Conservation (phyloP, 2,888 invertebrate species). For the Drosophila differens region DNA sequence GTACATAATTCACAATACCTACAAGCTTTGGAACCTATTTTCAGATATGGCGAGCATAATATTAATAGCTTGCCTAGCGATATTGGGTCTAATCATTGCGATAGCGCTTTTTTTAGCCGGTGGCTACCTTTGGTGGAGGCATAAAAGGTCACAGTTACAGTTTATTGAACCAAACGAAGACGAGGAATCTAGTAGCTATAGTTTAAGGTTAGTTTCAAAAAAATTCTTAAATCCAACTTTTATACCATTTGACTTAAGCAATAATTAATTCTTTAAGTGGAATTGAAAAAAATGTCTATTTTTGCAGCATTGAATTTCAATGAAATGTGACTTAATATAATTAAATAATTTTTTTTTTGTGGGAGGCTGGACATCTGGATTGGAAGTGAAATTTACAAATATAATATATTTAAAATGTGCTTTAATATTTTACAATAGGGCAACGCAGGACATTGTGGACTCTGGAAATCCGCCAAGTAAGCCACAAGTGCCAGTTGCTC, state of each 20-base stretch:
- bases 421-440: slow-evolving; percentile 38
- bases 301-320: neutral
- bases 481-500: slow-evolving; percentile 63
- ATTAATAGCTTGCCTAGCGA: slow-evolving; percentile 84
- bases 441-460: slow-evolving; percentile 83
- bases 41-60: slow-evolving; percentile 84
- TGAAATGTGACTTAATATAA: neutral
- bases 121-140: slow-evolving; percentile 85
- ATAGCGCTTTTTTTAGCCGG: slow-evolving; percentile 84
- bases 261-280: neutral
- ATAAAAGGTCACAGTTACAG: slow-evolving; percentile 85
- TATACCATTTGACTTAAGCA: neutral
- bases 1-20: neutral
- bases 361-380: neutral
- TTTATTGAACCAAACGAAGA: slow-evolving; percentile 85
- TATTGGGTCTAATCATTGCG: slow-evolving; percentile 84
- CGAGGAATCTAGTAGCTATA: slow-evolving; percentile 84
- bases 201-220: slow-evolving; percentile 80
- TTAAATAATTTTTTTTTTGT: neutral
- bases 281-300: neutral
- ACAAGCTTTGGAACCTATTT: neutral
- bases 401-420: neutral
- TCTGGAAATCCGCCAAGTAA: slow-evolving; percentile 73
- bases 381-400: neutral
- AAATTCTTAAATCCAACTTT: neutral